These are phyloP conservation scores for Tragelaphus scriptus DNA, from an alignment of 2,113 vertebrate genomes.

Conservation along the genomic window DNA sequence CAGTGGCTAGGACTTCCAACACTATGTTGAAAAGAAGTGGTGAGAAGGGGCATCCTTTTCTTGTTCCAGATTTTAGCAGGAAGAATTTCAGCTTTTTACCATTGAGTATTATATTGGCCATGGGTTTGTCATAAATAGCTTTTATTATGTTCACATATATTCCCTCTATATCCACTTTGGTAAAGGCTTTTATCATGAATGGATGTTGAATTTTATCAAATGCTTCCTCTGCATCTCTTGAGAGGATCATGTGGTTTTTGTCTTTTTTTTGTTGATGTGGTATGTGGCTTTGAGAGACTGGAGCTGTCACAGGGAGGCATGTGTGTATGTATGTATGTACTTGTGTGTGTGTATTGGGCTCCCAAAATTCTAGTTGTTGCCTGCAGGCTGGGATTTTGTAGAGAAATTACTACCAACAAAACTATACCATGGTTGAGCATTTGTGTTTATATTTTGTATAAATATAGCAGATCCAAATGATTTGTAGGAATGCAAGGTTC, in stretches of 20 bases:
- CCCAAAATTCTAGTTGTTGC: background rate
- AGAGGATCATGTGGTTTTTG: background rate
- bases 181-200: background rate
- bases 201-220: background rate
- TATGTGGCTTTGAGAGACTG: background rate
- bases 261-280: background rate
- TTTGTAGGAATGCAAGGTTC: background rate
- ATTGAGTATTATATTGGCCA: background rate
- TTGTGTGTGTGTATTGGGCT: background rate
- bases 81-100: background rate
- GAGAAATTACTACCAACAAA: background rate
- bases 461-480: background rate
- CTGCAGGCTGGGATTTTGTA: background rate
- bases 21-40: background rate
- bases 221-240: background rate
- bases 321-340: background rate
- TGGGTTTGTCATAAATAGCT: background rate
- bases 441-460: background rate
- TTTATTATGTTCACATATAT: background rate
- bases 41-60: background rate
- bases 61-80: background rate
- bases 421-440: background rate
- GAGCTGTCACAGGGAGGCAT: background rate
- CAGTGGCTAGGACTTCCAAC: background rate
- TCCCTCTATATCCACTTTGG: background rate